Conservation (phyloP, 2,888 invertebrate genomes). For the Amblyteles armatorius region DNA sequence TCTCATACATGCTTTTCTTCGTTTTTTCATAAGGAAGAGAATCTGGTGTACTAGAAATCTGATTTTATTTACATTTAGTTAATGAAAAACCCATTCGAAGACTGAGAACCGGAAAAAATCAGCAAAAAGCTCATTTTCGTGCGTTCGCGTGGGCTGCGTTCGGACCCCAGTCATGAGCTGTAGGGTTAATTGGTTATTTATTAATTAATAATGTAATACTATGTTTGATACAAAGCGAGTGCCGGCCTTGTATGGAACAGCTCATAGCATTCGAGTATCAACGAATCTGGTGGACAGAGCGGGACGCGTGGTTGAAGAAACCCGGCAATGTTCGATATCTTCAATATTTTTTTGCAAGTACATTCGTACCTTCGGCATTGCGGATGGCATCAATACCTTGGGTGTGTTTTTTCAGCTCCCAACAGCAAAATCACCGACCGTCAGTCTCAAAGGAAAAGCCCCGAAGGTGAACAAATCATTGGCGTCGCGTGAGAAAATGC, state of each 20-base stretch:
- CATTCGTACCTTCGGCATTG: conserved; percentile 1
- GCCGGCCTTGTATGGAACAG: conserved; percentile 73
- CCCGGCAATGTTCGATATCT: conserved; percentile 51
- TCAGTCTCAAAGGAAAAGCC: conserved; percentile 37
- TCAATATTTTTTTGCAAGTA: not conserved
- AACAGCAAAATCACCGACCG: conserved; percentile 36
- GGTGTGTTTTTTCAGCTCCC: conserved; percentile 25
- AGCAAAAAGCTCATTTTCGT: no score
- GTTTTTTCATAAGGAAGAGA: no score
- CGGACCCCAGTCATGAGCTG: no score
- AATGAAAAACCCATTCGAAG: no score
- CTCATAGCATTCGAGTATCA: conserved; percentile 77
- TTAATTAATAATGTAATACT: not conserved
- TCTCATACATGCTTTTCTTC: no score
- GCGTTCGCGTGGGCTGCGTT: no score
- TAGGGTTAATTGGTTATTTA: not conserved
- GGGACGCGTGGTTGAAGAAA: conserved; percentile 70
- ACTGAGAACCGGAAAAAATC: no score
- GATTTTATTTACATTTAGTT: no score
- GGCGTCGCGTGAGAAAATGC: conserved; percentile 30
- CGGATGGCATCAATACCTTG: no score
- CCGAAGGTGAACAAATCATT: conserved; percentile 7
- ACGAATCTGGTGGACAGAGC: conserved; percentile 76
- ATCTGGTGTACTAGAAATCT: no score
- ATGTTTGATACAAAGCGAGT: conserved; percentile 66